Evolutionary conservation across 2,113 vertebrate genomes (phyloP), one percentile per base, ranked within the genome.

Genomic region (Prinia subflava): DNA sequence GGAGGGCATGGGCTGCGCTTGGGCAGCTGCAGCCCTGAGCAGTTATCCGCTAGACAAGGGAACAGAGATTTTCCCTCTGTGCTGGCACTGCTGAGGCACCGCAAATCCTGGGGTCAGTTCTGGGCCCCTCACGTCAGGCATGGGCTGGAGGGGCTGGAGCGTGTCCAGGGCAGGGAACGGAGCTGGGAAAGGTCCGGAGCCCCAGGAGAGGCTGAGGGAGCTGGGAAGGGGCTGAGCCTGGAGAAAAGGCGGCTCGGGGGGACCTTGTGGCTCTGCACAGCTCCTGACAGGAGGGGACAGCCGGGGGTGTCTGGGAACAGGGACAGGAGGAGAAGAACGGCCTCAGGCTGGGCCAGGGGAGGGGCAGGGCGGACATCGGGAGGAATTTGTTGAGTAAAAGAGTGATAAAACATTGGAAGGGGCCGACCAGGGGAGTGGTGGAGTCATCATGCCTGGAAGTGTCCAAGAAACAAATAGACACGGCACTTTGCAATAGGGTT

Each of bases 161-260:
- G 25, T 9, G 35, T 42, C 35, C 35, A 25, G 62, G 7, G 35
- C 1, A 42, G 42, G 42, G 42, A 35, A 13, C 0, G 8, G 65
- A 60, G 35, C 35, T 50, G 57, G 50, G 5, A 49, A 49, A 18
- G 56, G 39, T 0, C 39, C 64, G 82, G 30, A 65, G 82, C 55
- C 0, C 4, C 44, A 24, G 55, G 20, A 16, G 37, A 0, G 13
- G 67, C n/a, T 44, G 56, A 62, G 47, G 39, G 57, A 63, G 47
- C 39, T 53, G 63, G 17, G 3, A 27, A 31, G 12, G 25, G 22
- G 33, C 27, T 79, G 13, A 47, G 49, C 7, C 63, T 63, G 57
- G 65, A 63, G 49, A 2, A 71, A 49, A 42, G 20, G 49, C 35
- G 30, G 35, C 7, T 64, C 11, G 33, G 49, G 11, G 6, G 4